Base-by-base conservation (phyloP, 2,888 invertebrate genomes). In the Entomobrya proxima region DNA sequence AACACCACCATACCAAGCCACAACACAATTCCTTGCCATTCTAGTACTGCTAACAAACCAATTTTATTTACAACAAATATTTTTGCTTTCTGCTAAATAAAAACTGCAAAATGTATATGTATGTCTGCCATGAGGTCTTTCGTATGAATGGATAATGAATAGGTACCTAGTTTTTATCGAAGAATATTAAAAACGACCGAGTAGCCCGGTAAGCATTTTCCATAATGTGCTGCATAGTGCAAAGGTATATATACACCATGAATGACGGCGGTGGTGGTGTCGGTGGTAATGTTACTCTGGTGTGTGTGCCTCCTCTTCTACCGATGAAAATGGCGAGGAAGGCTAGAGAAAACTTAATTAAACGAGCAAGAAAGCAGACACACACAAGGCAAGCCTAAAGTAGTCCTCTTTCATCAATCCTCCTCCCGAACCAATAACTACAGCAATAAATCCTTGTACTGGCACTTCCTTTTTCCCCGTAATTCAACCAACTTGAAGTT, bases 401-500 rank as follows among this genome's bases (percentile, higher is more conserved):
- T 69, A 77, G 77, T 30, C 80, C 83, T 84, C 84, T 84, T 84
- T 84, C 84, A 84, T 84, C 84, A 84, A 84, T 84, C 84, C 84
- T 77, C 84, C 84, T 55, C 76, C 84, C 72, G 84, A 84, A 84
- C 84, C 84, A 84, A 84, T 84, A 84, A 84, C 84, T 84, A 84
- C 84, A 32, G 78, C 84, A 84, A 84, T 84, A 84, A 84, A 84
- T 84, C 84, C 84, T 84, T 78, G 78, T 72, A 84, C 72, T 84
- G 84, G 78, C 84, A 84, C 84, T 84, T 84, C 84, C 84, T 84
- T 82, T 76, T 75, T 61, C 78, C 61, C 67, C 61, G 72, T 78
- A 78, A 84, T 84, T 84, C 77, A 75, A 37, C n/a, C n/a, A n/a
- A n/a, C n/a, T n/a, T n/a, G n/a, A n/a, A n/a, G n/a, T n/a, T n/a